These are phyloP conservation scores for Lophius piscatorius DNA, from an alignment of 2,113 vertebrate species.

Conservation along the genomic window DNA sequence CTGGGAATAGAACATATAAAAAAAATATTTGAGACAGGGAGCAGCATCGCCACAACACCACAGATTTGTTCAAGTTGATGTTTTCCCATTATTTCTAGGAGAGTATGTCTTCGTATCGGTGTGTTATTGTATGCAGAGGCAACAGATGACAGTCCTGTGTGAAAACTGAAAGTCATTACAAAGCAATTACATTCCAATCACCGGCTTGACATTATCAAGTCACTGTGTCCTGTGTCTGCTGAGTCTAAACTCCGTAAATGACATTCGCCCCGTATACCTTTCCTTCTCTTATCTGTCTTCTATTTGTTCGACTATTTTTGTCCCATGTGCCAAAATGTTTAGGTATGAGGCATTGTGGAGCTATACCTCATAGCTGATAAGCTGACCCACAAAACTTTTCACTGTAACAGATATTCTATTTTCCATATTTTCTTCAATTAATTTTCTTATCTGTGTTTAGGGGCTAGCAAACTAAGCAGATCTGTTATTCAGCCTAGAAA, in stretches of 20 bases:
- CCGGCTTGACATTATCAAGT: slow-evolving; percentile 60
- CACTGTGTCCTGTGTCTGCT: slow-evolving; percentile 38
- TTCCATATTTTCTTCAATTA: slow-evolving; percentile 25
- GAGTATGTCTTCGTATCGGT: slow-evolving; percentile 27
- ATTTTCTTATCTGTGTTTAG: slow-evolving; percentile 35
- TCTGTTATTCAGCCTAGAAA: neutral
- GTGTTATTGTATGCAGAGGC: slow-evolving; percentile 32
- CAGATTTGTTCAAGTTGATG: slow-evolving; percentile 13
- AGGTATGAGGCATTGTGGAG: slow-evolving; percentile 47
- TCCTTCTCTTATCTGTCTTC: slow-evolving; percentile 58
- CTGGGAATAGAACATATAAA: neutral
- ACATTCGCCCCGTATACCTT: slow-evolving; percentile 37
- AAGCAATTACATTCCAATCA: slow-evolving; percentile 68
- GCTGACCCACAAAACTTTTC: slow-evolving; percentile 36
- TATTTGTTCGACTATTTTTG: slow-evolving; percentile 56
- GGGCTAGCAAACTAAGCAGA: slow-evolving; percentile 11
- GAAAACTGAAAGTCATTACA: slow-evolving; percentile 60
- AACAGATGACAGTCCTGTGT: slow-evolving; percentile 54
- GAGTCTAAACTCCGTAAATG: slow-evolving; percentile 57
- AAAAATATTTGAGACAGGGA: slow-evolving; percentile 28
- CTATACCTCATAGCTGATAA: slow-evolving; percentile 52
- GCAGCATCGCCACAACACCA: too few species aligned
- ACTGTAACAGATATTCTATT: slow-evolving; percentile 29
- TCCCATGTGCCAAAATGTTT: slow-evolving; percentile 32
- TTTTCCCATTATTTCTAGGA: slow-evolving; percentile 43